Conservation (phyloP, 2,888 invertebrate species). For the Blomia tropicalis region DNA sequence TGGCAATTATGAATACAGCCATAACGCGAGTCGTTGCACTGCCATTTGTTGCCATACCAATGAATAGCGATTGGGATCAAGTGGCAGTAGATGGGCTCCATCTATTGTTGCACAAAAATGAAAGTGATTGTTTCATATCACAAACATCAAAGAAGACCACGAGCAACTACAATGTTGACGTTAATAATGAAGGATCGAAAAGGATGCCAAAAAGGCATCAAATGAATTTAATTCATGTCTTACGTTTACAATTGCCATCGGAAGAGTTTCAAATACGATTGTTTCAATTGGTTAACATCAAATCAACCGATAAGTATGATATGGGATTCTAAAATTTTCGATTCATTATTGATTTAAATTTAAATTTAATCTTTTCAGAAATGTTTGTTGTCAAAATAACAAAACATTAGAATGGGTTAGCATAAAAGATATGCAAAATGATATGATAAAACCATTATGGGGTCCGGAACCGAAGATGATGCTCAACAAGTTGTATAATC, state of each 20-base stretch:
- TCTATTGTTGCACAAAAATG: neutral
- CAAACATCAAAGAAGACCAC: neutral
- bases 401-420: neutral
- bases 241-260: neutral
- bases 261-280: neutral
- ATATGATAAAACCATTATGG: neutral
- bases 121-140: neutral
- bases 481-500: neutral
- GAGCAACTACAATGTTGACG: too few species aligned
- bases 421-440: neutral
- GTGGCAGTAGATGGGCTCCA: neutral
- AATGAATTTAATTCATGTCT: neutral
- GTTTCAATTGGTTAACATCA: too few species aligned
- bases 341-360: neutral
- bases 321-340: too few species aligned
- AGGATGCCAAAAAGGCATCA: neutral
- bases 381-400: neutral
- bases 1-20: neutral
- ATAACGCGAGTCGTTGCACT: neutral
- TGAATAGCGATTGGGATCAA: neutral
- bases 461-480: neutral
- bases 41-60: slow-evolving; percentile 4
- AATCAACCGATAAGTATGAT: too few species aligned
- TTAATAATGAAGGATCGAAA: too few species aligned
- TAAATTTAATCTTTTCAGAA: neutral